Evolutionary conservation across 2,888 invertebrate species (phyloP).

Genomic region (Orthosia incerta): DNA sequence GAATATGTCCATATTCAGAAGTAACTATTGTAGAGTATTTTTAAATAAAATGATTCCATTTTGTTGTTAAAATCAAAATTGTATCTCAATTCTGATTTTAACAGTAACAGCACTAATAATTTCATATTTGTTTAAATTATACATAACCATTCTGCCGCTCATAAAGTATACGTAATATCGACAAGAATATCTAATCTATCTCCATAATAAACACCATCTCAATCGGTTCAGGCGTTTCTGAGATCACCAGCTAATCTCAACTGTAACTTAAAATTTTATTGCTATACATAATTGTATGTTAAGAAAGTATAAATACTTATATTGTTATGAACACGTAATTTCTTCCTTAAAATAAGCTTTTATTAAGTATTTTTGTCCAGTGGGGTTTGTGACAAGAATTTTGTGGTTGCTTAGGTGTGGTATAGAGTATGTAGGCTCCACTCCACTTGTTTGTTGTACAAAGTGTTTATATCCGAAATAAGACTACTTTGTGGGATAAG

Average conservation of each 20-base stretch:
- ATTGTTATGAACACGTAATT: slow-evolving; percentile 33
- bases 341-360: slow-evolving; percentile 21
- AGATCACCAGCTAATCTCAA: slow-evolving; percentile 42
- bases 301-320: background rate
- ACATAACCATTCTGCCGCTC: slow-evolving; percentile 9
- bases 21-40: background rate
- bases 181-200: slow-evolving; percentile 1
- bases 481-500: no score
- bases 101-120: no score
- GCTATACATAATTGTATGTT: background rate
- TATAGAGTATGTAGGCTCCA: no score
- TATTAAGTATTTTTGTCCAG: background rate
- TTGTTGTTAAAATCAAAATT: background rate
- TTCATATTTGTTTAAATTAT: no score
- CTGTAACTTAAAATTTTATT: slow-evolving; percentile 5
- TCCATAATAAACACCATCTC: slow-evolving; percentile 6
- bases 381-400: slow-evolving; percentile 30
- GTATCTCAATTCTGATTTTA: no score
- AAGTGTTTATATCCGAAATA: no score
- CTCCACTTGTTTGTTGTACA: no score
- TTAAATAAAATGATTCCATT: background rate
- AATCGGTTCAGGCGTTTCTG: slow-evolving; percentile 60
- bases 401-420: background rate
- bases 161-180: slow-evolving; percentile 22
- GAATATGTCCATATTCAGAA: background rate